Evolutionary conservation across 2,888 invertebrate species (phyloP).

Genomic region (Machimus rusticus): DNA sequence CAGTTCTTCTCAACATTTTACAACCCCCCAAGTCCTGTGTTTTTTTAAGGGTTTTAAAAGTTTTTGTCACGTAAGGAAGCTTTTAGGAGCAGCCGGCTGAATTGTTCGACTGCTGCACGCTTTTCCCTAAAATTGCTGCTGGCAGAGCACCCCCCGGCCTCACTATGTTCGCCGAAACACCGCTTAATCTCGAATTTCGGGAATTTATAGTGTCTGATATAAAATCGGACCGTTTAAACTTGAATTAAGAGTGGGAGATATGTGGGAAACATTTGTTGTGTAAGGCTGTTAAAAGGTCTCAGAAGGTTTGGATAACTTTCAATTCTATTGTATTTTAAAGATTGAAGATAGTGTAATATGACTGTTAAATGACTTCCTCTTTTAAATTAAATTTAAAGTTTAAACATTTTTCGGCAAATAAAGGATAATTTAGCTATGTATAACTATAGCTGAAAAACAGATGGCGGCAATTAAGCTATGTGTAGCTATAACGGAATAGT

Average conservation of each 20-base stretch:
- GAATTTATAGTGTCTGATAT: neutral
- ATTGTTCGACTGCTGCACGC: conserved; percentile 12
- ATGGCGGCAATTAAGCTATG: too few relatives aligned
- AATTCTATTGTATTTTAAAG: neutral
- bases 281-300: neutral
- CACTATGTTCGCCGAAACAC: neutral
- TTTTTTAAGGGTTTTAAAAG: neutral
- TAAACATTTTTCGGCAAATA: too few relatives aligned
- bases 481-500: too few relatives aligned
- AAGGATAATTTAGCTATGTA: too few relatives aligned
- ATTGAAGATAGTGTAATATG: neutral
- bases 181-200: neutral
- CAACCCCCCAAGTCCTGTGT: neutral
- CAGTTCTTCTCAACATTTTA: conserved; percentile 5
- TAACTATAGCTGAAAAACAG: too few relatives aligned
- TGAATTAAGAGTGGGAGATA: neutral
- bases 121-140: neutral
- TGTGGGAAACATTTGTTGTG: neutral
- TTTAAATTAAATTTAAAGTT: neutral
- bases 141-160: neutral
- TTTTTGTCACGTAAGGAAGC: conserved; percentile 36
- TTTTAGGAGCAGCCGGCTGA: conserved; percentile 19
- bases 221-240: neutral
- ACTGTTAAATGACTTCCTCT: neutral
- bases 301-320: neutral